Percentiles rank a stretch among this genome's conserved stretches.
Conservation (phyloP, 2,113 vertebrate species). For the Melanotaenia duboulayi region DNA sequence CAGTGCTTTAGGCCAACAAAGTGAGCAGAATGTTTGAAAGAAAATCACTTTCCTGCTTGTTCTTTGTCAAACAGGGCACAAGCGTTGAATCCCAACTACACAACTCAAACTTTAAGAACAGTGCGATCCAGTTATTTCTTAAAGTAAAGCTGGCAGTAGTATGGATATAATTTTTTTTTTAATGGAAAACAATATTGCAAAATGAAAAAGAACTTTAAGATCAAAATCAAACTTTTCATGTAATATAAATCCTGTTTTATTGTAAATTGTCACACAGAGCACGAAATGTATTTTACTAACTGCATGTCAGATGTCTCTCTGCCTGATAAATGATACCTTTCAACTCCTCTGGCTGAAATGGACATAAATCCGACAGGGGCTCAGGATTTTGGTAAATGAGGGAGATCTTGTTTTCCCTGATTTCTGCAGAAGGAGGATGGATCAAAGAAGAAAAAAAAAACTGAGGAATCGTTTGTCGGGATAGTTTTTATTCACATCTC, state of each 20-base stretch:
- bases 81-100: neutral
- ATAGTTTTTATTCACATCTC: conserved; percentile 20
- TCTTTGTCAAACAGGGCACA: conserved; percentile 2
- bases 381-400: conserved; percentile 15
- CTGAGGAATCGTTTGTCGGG: conserved; percentile 32
- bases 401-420: neutral
- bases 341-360: conserved; percentile 22
- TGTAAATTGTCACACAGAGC: neutral
- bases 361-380: conserved; percentile 33
- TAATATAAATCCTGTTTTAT: conserved; percentile 31
- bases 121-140: no score
- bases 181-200: neutral
- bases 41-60: neutral
- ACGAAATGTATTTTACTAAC: conserved; percentile 39
- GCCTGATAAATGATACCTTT: conserved; percentile 50
- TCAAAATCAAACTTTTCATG: conserved; percentile 23
- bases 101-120: neutral
- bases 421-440: conserved; percentile 22
- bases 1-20: neutral
- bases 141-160: no score
- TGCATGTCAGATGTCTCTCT: conserved; percentile 41
- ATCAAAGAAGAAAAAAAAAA: no score
- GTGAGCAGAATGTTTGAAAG: conserved; percentile 9
- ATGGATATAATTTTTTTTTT: no score
- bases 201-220: conserved; percentile 15